phyloP scores from a whole-genome alignment of 2,797 vertebrate genomes.

The Coregonus ussuriensis region DNA sequence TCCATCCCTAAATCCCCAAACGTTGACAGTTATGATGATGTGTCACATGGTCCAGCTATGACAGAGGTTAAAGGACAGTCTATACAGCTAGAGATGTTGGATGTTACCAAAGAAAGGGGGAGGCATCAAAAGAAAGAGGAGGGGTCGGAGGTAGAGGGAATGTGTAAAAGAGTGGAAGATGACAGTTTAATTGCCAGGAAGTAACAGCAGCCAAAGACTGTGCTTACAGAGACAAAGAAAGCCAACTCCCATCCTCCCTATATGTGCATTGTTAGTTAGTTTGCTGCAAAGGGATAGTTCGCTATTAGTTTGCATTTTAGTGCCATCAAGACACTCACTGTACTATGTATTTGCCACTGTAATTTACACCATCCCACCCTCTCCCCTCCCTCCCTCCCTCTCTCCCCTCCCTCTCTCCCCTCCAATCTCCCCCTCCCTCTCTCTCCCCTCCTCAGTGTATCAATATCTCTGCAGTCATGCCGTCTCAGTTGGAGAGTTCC shows the following conservation, averaged over 20 bases:
- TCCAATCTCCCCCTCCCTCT: neutral
- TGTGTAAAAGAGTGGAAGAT: constrained; percentile 1
- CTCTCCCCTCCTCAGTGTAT: constrained; percentile 21
- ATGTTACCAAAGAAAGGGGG: neutral
- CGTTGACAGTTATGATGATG: too few species aligned
- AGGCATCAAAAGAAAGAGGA: neutral
- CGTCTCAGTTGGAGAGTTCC: constrained; percentile 73
- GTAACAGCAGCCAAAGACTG: constrained; percentile 10
- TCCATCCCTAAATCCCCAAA: neutral
- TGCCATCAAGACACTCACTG: too few species aligned
- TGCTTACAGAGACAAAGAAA: constrained; percentile 6
- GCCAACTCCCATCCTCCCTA: neutral
- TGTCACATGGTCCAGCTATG: too few species aligned
- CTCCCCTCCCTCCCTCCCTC: neutral
- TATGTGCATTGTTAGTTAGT: neutral
- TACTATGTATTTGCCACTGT: too few species aligned
- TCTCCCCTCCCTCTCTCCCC: neutral
- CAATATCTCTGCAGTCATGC: constrained; percentile 57
- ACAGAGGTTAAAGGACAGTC: neutral
- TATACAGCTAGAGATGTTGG: neutral
- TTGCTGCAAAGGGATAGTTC: neutral
- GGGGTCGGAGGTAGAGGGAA: neutral
- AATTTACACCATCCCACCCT: neutral
- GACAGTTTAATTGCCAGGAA: neutral
- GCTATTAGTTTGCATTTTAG: too few species aligned